These are phyloP conservation scores for Chromobotia macracanthus DNA, from an alignment of 2,797 vertebrate genomes.

Conservation along the genomic window DNA sequence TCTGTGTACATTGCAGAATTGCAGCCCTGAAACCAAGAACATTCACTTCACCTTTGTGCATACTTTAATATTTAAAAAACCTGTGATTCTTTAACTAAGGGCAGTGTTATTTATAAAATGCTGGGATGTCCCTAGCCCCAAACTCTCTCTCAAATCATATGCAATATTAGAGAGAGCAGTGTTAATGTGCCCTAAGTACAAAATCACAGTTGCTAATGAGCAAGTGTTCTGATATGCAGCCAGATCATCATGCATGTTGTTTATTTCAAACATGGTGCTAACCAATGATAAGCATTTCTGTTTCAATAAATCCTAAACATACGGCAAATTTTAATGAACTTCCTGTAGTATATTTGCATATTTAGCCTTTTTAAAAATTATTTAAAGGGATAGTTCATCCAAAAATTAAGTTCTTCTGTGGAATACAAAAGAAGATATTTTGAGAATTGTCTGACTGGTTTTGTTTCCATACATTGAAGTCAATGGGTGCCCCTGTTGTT, in stretches of 20 bases:
- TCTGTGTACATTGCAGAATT: constrained; percentile 1
- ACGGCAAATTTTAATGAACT: constrained; percentile 12
- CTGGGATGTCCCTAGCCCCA: background rate
- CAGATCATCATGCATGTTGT: constrained; percentile 40
- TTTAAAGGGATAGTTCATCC: too few species aligned
- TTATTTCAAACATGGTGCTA: constrained; percentile 43
- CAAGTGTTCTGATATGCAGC: constrained; percentile 20
- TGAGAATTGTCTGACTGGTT: too few species aligned
- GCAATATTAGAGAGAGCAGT: constrained; percentile 4
- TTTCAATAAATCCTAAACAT: constrained; percentile 37
- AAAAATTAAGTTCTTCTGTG: too few species aligned
- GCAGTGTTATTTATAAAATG: background rate
- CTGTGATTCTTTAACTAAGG: background rate
- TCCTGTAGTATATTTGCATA: background rate
- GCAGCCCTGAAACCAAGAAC: background rate
- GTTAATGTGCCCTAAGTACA: background rate
- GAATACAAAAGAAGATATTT: too few species aligned
- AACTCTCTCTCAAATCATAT: constrained; percentile 1
- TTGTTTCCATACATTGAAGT: too few species aligned
- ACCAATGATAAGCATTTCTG: constrained; percentile 35
- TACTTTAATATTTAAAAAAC: background rate
- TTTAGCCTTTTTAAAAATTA: too few species aligned
- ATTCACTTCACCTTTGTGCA: background rate
- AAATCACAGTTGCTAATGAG: background rate
- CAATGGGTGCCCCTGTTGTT: too few species aligned